phyloP scores from a whole-genome alignment of 2,113 vertebrate genomes.

The Toxotes jaculatrix region DNA sequence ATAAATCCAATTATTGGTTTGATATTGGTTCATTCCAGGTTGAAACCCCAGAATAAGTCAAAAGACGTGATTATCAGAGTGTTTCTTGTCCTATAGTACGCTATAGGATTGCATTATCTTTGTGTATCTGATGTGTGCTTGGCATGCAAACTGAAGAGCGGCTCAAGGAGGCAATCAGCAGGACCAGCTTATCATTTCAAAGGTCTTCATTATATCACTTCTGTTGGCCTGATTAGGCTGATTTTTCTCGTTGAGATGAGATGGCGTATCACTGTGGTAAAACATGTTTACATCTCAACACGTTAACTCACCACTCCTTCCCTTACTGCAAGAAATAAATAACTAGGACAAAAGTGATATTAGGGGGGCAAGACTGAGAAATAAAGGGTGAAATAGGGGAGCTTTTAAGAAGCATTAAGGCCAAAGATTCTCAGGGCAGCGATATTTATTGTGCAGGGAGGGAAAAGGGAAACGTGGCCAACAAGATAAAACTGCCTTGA shows the following conservation, averaged over 20 bases:
- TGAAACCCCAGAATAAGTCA: neutral
- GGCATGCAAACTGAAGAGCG: neutral
- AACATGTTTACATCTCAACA: constrained; percentile 21
- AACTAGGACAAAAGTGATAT: neutral
- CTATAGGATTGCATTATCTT: neutral
- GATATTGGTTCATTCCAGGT: neutral
- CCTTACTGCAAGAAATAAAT: neutral
- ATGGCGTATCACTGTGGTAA: neutral
- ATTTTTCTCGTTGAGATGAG: neutral
- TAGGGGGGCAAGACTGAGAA: too few relatives aligned
- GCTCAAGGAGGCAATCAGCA: too few relatives aligned
- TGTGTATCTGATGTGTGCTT: neutral
- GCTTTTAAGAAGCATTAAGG: neutral
- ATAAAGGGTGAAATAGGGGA: too few relatives aligned
- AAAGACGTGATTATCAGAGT: neutral
- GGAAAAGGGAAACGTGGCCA: neutral
- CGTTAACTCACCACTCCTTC: neutral
- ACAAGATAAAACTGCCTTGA: neutral
- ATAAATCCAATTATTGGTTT: neutral
- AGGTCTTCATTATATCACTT: too few relatives aligned
- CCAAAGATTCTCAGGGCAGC: too few relatives aligned
- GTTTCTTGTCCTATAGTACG: neutral
- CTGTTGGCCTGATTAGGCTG: too few relatives aligned
- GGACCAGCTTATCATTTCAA: too few relatives aligned
- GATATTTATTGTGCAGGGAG: neutral